phyloP scores from a whole-genome alignment of 2,888 invertebrate species.

The Acronicta psi region DNA sequence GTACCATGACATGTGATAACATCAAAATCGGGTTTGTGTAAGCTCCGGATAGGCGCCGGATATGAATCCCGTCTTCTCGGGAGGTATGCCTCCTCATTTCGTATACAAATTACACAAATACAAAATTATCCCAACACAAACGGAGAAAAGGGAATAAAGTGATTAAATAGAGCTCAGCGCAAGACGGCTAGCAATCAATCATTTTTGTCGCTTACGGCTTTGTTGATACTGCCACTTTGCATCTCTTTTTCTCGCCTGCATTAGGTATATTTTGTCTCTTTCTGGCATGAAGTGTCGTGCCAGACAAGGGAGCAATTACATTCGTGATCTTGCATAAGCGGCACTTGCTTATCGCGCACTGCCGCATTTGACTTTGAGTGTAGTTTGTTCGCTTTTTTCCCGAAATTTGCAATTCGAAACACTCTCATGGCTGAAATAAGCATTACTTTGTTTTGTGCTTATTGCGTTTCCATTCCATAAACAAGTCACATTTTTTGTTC shows the following conservation, averaged over 20 bases:
- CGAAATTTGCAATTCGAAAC: slow-evolving; percentile 87
- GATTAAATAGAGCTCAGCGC: slow-evolving; percentile 90
- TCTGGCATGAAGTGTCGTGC: slow-evolving; percentile 87
- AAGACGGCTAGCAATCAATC: slow-evolving; percentile 89
- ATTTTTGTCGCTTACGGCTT: slow-evolving; percentile 87
- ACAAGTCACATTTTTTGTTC: slow-evolving; percentile 48
- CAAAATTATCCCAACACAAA: slow-evolving; percentile 88
- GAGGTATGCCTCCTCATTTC: slow-evolving; percentile 83
- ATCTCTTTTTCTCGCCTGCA: slow-evolving; percentile 71
- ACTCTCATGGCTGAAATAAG: slow-evolving; percentile 76
- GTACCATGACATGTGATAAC: slow-evolving; percentile 78
- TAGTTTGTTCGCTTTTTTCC: slow-evolving; percentile 84
- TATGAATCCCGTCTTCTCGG: slow-evolving; percentile 79
- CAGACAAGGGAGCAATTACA: slow-evolving; percentile 90
- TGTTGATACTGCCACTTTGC: slow-evolving; percentile 74
- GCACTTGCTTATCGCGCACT: slow-evolving; percentile 87
- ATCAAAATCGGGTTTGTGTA: slow-evolving; percentile 75
- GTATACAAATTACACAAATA: slow-evolving; percentile 89
- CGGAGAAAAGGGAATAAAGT: slow-evolving; percentile 90
- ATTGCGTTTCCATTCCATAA: slow-evolving; percentile 59
- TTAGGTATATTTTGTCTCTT: slow-evolving; percentile 70
- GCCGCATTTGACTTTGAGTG: slow-evolving; percentile 87
- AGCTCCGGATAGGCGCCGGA: slow-evolving; percentile 78
- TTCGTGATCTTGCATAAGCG: slow-evolving; percentile 90
- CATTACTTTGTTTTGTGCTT: slow-evolving; percentile 67